Percentiles rank a stretch among this genome's conserved stretches.
Conservation (phyloP, 1,140 invertebrate genomes). For the Brachionus paranguensis region DNA sequence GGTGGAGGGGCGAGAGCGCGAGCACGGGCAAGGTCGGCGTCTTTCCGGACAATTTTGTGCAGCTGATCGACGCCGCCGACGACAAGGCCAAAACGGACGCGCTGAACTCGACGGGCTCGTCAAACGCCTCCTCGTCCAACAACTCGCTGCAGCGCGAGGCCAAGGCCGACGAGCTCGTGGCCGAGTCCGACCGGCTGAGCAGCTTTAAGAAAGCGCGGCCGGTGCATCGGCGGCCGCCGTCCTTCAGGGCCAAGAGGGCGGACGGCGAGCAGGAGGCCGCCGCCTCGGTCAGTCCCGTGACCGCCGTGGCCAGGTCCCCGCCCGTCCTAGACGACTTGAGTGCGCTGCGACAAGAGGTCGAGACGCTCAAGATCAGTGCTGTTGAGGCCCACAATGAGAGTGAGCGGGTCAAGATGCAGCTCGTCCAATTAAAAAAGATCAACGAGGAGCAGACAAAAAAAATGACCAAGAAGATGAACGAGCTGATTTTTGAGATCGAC, state of each 20-base stretch:
- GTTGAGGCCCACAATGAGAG: conserved; percentile 44
- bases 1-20: conserved; percentile 82
- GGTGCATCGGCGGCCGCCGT: not conserved
- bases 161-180: not conserved
- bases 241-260: conserved; percentile 3
- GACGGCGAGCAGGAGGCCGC: not conserved
- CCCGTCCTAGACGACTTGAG: not conserved
- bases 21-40: conserved; percentile 77
- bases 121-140: conserved; percentile 23
- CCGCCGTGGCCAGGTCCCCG: not conserved
- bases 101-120: not conserved
- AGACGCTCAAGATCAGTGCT: conserved; percentile 43
- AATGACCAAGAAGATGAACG: conserved; percentile 45
- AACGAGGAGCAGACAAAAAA: conserved; percentile 41
- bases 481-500: conserved; percentile 52
- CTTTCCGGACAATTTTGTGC: conserved; percentile 63
- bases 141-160: not conserved
- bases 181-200: not conserved
- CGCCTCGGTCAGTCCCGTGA: not conserved
- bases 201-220: conserved; percentile 2
- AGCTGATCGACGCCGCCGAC: not conserved
- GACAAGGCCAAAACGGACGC: not conserved
- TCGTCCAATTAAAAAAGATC: conserved; percentile 45
- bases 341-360: conserved; percentile 30
- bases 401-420: conserved; percentile 47